phyloP scores from a whole-genome alignment of 2,797 vertebrate species.

The Sebastolobus alascanus region DNA sequence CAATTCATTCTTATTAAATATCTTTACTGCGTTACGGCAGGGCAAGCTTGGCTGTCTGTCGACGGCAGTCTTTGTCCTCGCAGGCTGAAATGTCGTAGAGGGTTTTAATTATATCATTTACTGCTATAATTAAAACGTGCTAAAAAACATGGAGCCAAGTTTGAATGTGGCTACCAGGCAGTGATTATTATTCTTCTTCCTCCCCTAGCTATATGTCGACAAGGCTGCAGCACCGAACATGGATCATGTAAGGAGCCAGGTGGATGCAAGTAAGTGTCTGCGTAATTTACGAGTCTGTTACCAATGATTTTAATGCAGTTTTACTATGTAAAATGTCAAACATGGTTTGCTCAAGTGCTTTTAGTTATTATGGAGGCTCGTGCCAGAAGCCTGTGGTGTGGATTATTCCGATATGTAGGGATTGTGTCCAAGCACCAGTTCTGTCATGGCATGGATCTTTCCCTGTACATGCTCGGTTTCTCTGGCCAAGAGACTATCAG shows the following conservation, averaged over 20 bases:
- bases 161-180: constrained; percentile 29
- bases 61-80: constrained; percentile 44
- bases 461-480: constrained; percentile 78
- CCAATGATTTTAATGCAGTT: constrained; percentile 6
- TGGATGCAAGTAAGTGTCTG: constrained; percentile 93
- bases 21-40: constrained; percentile 22
- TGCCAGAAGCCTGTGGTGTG: constrained; percentile 82
- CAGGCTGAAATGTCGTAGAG: constrained; percentile 38
- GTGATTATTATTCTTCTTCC: constrained; percentile 23
- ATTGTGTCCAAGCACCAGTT: constrained; percentile 78
- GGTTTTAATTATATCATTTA: constrained; percentile 49
- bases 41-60: constrained; percentile 31
- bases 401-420: constrained; percentile 87
- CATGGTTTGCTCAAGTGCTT: constrained; percentile 29
- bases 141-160: constrained; percentile 27
- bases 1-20: constrained; percentile 24
- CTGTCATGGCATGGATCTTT: constrained; percentile 76
- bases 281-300: constrained; percentile 27
- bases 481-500: constrained; percentile 85
- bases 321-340: constrained; percentile 41
- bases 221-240: constrained; percentile 97
- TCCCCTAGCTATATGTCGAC: constrained; percentile 93
- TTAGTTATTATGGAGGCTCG: constrained; percentile 27
- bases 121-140: constrained; percentile 43
- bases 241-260: constrained; percentile 95